Conservation (phyloP, 2,888 invertebrate genomes). For the Escarpia spicata region DNA sequence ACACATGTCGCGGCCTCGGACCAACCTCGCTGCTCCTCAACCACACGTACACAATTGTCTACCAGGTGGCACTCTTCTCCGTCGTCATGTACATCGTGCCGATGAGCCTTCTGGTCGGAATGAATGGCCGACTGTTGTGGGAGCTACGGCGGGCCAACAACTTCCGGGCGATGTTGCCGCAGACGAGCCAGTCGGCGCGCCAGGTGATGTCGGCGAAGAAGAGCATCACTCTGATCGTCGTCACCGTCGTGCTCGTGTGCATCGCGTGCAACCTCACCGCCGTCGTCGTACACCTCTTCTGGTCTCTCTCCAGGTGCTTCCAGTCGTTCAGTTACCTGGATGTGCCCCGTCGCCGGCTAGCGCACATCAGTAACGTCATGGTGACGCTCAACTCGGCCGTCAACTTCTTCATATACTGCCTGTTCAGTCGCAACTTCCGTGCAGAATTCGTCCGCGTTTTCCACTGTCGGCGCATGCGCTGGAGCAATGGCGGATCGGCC, state of each 20-base stretch:
- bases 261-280: conserved; percentile 34
- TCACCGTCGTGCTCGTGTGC: conserved; percentile 28
- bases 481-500: not conserved
- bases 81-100: conserved; percentile 40
- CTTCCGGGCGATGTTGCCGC: not conserved
- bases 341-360: conserved; percentile 28
- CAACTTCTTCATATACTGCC: conserved; percentile 39
- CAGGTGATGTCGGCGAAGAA: conserved; percentile 3
- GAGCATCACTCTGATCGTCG: conserved; percentile 29
- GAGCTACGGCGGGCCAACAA: conserved; percentile 21
- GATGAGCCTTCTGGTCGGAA: conserved; percentile 34
- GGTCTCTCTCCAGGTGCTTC: conserved; percentile 29
- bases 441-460: not conserved
- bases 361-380: conserved; percentile 34
- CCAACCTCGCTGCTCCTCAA: conserved; percentile 31
- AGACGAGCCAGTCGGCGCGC: not conserved
- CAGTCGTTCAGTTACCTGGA: conserved; percentile 27
- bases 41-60: conserved; percentile 37
- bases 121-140: conserved; percentile 37
- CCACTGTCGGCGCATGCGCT: not conserved
- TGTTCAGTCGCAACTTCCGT: conserved; percentile 35
- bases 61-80: conserved; percentile 38
- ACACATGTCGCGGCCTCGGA: not conserved
- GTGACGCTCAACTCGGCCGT: conserved; percentile 36
- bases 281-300: conserved; percentile 31